A percentile compares a stretch with the other conserved stretches of the same genome.
Evolutionary conservation across 2,888 invertebrate species (phyloP).

Genomic region (Ischnura elegans): DNA sequence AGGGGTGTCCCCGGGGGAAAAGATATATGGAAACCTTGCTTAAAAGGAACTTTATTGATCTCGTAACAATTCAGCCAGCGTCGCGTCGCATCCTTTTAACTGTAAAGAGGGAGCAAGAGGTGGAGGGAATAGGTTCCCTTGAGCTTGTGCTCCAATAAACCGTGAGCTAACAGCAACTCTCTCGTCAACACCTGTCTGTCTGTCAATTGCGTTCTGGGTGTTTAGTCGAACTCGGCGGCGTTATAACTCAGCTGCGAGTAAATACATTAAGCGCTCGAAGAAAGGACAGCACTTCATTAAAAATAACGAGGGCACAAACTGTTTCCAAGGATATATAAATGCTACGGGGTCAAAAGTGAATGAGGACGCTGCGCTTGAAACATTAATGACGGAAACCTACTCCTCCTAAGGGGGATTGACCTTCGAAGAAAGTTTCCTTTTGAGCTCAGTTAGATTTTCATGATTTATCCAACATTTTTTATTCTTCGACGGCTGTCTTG

Average conservation of each 20-base stretch:
- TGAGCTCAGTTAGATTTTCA: background rate
- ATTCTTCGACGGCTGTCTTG: background rate
- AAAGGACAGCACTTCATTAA: constrained; percentile 19
- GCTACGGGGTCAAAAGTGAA: background rate
- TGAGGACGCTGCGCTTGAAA: background rate
- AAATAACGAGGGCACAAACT: background rate
- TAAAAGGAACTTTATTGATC: constrained; percentile 43
- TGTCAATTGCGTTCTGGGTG: constrained; percentile 45
- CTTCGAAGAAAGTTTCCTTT: background rate
- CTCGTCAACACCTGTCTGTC: background rate
- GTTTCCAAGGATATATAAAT: background rate
- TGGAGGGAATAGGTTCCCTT: constrained; percentile 48
- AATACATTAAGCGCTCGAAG: background rate
- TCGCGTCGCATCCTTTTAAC: constrained; percentile 36
- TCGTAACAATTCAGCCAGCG: constrained; percentile 41
- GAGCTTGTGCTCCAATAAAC: constrained; percentile 37
- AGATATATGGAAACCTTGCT: background rate
- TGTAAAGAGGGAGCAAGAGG: constrained; percentile 23
- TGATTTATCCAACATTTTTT: background rate
- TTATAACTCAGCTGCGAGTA: constrained; percentile 13
- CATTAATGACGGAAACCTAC: background rate
- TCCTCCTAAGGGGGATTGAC: background rate
- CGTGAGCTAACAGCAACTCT: constrained; percentile 18
- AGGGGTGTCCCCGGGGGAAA: background rate
- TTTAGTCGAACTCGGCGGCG: constrained; percentile 2